A percentile compares a stretch with the other conserved stretches of the same genome.
Evolutionary conservation across 2,888 invertebrate species (phyloP).

Genomic region (Melanargia galathea): DNA sequence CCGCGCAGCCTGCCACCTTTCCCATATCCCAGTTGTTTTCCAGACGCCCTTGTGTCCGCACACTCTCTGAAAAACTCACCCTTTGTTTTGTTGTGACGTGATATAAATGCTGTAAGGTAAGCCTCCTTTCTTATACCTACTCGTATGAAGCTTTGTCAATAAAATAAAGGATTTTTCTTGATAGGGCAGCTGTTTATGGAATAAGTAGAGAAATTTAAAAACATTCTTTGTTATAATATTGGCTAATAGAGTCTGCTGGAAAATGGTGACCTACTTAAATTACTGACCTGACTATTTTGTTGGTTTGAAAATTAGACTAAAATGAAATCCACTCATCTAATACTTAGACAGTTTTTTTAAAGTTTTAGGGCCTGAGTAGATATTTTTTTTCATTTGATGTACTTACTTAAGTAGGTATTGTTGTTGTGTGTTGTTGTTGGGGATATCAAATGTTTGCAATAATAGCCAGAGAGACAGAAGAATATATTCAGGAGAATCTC

Average conservation of each 20-base stretch:
- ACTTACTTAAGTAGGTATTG: no score
- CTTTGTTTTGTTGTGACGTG: constrained; percentile 61
- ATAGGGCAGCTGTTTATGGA: not conserved
- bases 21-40: constrained; percentile 64
- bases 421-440: no score
- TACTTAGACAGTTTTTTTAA: no score
- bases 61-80: constrained; percentile 45
- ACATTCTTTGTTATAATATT: not conserved
- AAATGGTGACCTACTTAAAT: constrained; percentile 36
- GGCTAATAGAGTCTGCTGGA: not conserved
- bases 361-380: no score
- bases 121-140: constrained; percentile 35
- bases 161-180: not conserved
- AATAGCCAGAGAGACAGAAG: no score
- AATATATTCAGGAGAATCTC: no score
- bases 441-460: no score
- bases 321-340: not conserved
- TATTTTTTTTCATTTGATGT: no score
- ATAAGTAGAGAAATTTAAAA: not conserved
- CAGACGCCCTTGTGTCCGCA: constrained; percentile 47
- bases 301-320: not conserved
- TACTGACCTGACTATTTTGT: constrained; percentile 22
- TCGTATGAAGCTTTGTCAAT: not conserved
- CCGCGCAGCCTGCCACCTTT: constrained; percentile 51
- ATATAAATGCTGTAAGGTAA: constrained; percentile 76